These are phyloP conservation scores for Rhea pennata DNA, from an alignment of 2,113 vertebrate species.

Conservation along the genomic window DNA sequence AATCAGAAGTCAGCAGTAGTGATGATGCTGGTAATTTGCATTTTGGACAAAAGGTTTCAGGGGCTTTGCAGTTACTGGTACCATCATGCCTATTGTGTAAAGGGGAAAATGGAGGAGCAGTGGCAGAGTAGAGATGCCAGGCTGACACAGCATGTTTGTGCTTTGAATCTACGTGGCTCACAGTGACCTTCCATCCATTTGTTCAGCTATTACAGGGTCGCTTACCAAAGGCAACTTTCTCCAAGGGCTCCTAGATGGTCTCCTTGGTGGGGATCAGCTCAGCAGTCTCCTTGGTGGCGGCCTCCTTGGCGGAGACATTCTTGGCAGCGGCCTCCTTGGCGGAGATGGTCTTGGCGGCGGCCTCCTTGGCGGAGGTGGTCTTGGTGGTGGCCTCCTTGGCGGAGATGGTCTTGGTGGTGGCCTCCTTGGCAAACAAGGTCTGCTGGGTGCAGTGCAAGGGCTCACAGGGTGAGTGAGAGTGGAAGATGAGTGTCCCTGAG, in stretches of 20 bases:
- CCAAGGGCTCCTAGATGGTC: neutral
- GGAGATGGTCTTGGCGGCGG: accelerated
- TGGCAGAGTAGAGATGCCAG: neutral
- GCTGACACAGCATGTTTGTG: neutral
- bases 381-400: accelerated
- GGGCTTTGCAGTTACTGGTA: neutral
- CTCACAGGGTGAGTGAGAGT: conserved; percentile 65
- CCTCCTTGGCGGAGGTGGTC: neutral
- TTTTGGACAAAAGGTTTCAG: neutral
- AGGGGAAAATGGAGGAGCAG: neutral
- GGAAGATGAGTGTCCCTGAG: neutral
- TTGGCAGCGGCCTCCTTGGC: accelerated
- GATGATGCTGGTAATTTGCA: neutral
- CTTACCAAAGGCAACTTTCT: neutral
- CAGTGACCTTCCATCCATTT: neutral
- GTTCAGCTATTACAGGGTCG: conserved; percentile 30
- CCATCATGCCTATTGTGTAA: neutral
- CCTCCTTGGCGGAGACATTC: neutral
- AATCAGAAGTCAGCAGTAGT: neutral
- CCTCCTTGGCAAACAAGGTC: neutral
- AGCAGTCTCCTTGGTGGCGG: neutral
- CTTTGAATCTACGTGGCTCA: neutral
- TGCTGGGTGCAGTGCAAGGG: neutral
- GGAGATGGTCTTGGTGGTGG: accelerated
- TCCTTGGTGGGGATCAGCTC: neutral